Base-by-base conservation (phyloP, 2,113 vertebrate species). In the Indicator indicator region DNA sequence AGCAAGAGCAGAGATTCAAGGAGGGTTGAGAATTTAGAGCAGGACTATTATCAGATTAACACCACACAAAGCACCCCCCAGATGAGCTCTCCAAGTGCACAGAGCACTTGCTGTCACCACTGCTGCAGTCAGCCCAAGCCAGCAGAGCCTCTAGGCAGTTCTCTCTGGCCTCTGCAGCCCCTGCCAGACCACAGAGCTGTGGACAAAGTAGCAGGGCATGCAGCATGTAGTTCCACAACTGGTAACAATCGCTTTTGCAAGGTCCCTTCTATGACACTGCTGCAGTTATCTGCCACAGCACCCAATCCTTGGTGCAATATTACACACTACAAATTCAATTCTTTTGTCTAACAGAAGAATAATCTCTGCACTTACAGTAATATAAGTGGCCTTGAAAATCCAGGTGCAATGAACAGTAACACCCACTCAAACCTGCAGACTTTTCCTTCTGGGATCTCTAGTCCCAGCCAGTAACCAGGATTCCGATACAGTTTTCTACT, bases 141-240 rank as follows among this genome's bases (percentile, higher is more conserved):
- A 1, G 19, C 68, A 70, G 46, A 84, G 73, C 56, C 77, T 48
- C 18, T 0, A 0, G 24, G 24, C 4, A 62, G 32, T 1, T 72
- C 68, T 18, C 74, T n/a, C 32, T 2, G 16, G 72, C 52, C 72
- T 70, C 42, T n/a, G 65, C 21, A 74, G 44, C 11, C 42, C 24
- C 15, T 8, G 48, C 46, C 69, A 78, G 69, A 19, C 17, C 0
- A 0, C 7, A 18, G 44, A 33, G 59, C 67, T 27, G 46, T 3
- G 7, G 15, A 60, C 13, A 36, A 92, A 83, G 13, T 17, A 73
- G 40, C 10, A 81, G 56, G 38, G 32, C 60, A 68, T 2, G 0
- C 27, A 59, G 12, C 16, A 1, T 4, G n/a, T 28, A n/a, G 33
- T 8, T 68, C 32, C 30, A 6, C 17, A 75, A 33, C 74, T 62